Evolutionary conservation across 2,797 vertebrate species (phyloP), one percentile per base, ranked within the genome.

Genomic region (Thunnus albacares): DNA sequence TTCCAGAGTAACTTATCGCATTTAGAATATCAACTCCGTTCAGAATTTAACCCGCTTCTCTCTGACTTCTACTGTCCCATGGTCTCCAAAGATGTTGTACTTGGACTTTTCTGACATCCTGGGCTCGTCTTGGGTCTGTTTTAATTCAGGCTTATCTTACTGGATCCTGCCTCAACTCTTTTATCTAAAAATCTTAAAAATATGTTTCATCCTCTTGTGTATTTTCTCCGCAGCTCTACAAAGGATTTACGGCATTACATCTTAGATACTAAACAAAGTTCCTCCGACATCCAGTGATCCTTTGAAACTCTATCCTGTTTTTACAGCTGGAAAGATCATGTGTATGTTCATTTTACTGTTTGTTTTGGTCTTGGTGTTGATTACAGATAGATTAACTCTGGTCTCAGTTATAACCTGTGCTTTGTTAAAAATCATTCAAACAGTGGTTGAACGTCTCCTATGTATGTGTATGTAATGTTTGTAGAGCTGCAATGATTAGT

Each of bases 41-140:
- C 58, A 47, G 2, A 41, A 8, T 51, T 18, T 20, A 20, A 51
- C 18, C 13, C 0, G n/a, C 33, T 41, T 43, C 38, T 49, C 13
- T 45, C 26, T 22, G 22, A 30, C 71, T 45, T 3, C 3, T 20
- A 1, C 55, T 2, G 26, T 69, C 57, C 35, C 20, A 24, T 1
- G 0, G 20, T 49, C 12, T 22, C 10, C 53, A 13, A 4, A 3
- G 35, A 22, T 62, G 58, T 15, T 68, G 66, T n/a, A 13, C 30
- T 62, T 47, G 13, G 61, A 74, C 47, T 9, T 33, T 30, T 45
- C n/a, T 2, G 2, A 49, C 70, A 71, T 41, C 65, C 65, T 67
- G 65, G 22, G 52, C 24, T 70, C 3, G 18, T 45, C 22, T 38
- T 3, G 0, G 51, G 52, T 61, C 33, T 70, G 18, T 82, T 80